Conservation (phyloP, 2,113 vertebrate genomes). For the Neotragus moschatus region DNA sequence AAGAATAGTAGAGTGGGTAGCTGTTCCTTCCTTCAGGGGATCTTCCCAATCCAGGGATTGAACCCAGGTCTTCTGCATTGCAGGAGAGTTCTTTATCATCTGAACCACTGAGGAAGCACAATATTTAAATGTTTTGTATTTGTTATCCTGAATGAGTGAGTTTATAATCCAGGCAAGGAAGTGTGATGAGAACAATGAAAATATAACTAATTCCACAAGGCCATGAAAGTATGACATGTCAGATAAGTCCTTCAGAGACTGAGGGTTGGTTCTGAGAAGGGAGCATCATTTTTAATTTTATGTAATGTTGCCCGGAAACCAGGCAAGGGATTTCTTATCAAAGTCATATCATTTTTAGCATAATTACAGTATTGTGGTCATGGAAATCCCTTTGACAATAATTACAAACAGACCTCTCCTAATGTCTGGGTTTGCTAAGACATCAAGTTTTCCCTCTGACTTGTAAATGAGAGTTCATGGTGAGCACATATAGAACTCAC, state of each 20-base stretch:
- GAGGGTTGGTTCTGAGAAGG: constrained; percentile 3
- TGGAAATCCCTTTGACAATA: constrained; percentile 5
- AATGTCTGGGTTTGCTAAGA: background rate
- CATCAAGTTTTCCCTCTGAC: background rate
- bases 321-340: constrained; percentile 13
- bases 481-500: background rate
- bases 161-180: constrained; percentile 20
- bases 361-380: background rate
- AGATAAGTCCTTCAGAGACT: background rate
- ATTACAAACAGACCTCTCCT: constrained; percentile 34
- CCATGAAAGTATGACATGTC: background rate
- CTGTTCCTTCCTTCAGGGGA: background rate
- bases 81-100: background rate
- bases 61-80: background rate
- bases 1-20: background rate
- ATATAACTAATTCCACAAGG: background rate
- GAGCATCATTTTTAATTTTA: constrained; percentile 30
- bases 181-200: background rate
- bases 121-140: background rate
- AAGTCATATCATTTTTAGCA: constrained; percentile 20
- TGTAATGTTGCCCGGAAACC: background rate
- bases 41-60: background rate
- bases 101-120: background rate
- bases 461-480: background rate
- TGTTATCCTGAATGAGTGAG: background rate